phyloP scores from a whole-genome alignment of 2,113 vertebrate genomes.

The Sterna hirundo region DNA sequence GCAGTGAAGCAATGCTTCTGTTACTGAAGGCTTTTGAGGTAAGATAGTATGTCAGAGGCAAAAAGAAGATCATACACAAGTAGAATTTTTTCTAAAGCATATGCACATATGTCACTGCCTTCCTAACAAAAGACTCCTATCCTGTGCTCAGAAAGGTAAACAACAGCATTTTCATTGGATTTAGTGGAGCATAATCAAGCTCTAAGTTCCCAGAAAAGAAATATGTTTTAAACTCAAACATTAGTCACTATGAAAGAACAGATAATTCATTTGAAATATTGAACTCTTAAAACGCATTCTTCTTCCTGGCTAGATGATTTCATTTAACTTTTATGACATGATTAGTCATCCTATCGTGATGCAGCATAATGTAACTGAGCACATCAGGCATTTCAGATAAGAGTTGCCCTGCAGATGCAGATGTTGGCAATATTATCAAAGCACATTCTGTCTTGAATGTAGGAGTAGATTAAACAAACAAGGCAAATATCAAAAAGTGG shows the following conservation, averaged over 20 bases:
- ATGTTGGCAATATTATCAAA: neutral
- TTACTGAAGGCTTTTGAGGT: neutral
- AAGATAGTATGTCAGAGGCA: neutral
- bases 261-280: slow-evolving; percentile 57
- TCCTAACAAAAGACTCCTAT: neutral
- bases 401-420: neutral
- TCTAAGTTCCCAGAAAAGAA: neutral
- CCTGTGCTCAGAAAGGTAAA: neutral
- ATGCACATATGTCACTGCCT: neutral
- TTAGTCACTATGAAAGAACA: slow-evolving; percentile 19
- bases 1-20: neutral
- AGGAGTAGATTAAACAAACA: neutral
- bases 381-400: slow-evolving; percentile 28
- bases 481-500: neutral
- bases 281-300: slow-evolving; percentile 26
- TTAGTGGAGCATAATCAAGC: neutral
- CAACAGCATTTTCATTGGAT: neutral
- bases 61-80: neutral
- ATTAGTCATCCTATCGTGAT: slow-evolving; percentile 46
- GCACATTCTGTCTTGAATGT: neutral
- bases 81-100: neutral
- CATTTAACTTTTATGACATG: slow-evolving; percentile 50
- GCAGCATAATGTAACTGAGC: slow-evolving; percentile 22
- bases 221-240: neutral
- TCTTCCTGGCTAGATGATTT: slow-evolving; percentile 38